Conservation (phyloP, 2,113 vertebrate species). For the Coreoperca whiteheadi region DNA sequence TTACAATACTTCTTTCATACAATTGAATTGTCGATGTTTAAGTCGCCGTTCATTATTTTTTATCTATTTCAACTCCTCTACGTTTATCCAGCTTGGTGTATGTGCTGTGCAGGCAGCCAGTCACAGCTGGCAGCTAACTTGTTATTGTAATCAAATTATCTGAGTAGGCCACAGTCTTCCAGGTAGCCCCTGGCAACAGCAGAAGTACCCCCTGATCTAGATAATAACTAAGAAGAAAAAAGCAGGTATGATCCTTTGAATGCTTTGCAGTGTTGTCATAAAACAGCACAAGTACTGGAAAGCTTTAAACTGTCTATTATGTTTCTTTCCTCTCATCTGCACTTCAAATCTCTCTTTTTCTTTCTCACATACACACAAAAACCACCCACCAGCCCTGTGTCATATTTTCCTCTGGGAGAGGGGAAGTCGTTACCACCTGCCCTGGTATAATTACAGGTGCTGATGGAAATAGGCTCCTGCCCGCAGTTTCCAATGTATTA, state of each 20-base stretch:
- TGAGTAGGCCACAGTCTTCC: neutral
- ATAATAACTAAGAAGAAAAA: neutral
- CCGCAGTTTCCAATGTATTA: constrained; percentile 70
- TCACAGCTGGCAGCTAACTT: neutral
- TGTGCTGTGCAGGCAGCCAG: neutral
- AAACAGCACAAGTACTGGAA: neutral
- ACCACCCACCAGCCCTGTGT: constrained; percentile 38
- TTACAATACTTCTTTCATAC: neutral
- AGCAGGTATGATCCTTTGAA: neutral
- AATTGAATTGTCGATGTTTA: neutral
- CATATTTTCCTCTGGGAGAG: constrained; percentile 59
- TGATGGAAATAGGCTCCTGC: constrained; percentile 65
- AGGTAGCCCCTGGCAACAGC: too few relatives aligned
- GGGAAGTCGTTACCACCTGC: constrained; percentile 63
- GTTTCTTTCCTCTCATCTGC: constrained; percentile 11
- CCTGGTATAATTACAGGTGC: constrained; percentile 75
- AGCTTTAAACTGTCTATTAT: constrained; percentile 8
- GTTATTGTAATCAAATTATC: neutral
- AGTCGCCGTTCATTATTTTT: neutral
- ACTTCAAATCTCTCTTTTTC: neutral
- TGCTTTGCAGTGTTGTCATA: neutral
- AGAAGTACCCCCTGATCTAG: neutral
- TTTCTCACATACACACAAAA: constrained; percentile 17
- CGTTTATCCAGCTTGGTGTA: neutral
- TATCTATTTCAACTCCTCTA: neutral